Conservation (phyloP, 2,888 invertebrate species). For the Leucophenga maculata region DNA sequence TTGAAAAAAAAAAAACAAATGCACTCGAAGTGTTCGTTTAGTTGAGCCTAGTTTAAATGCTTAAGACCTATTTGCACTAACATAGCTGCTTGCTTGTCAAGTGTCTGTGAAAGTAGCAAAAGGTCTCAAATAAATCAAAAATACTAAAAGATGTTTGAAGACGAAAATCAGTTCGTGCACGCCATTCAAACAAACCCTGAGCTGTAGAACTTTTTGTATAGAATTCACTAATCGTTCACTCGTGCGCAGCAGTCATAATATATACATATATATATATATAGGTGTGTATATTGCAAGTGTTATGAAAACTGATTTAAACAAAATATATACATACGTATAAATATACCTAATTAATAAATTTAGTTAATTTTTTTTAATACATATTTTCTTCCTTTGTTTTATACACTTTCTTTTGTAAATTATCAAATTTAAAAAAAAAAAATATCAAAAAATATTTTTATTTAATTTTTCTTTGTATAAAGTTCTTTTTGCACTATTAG, state of each 20-base stretch:
- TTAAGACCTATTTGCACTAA: neutral
- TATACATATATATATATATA: conserved; percentile 4
- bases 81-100: no score
- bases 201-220: conserved; percentile 2
- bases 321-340: no score
- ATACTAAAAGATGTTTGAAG: neutral
- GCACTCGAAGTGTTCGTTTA: conserved; percentile 17
- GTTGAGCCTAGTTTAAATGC: conserved; percentile 25
- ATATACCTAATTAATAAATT: conserved; percentile 19
- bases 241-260: conserved; percentile 8
- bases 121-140: neutral
- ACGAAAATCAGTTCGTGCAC: neutral
- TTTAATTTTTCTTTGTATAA: conserved; percentile 29
- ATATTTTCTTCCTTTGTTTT: neutral
- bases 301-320: no score
- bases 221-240: neutral
- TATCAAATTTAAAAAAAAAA: conserved; percentile 10
- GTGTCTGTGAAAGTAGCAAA: neutral
- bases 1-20: neutral
- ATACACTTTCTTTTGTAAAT: conserved; percentile 27
- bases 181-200: neutral
- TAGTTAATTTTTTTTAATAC: conserved; percentile 39
- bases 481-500: conserved; percentile 10
- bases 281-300: neutral
- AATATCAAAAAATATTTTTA: conserved; percentile 24